Evolutionary conservation across 1,140 invertebrate species (phyloP).

Genomic region (Aleiodes sp.): DNA sequence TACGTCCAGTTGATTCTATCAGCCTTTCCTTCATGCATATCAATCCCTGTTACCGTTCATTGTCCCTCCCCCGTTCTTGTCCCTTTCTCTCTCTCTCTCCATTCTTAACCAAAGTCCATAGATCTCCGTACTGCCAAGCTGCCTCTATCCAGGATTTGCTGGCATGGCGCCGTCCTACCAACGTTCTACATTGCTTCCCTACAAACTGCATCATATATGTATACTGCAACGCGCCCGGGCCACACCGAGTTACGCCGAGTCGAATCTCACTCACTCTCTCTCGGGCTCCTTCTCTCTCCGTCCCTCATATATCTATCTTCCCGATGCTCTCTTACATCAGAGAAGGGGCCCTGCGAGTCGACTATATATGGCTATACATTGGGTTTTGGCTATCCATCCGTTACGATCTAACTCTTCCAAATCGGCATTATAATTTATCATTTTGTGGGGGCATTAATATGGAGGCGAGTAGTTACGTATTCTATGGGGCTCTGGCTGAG

Average conservation of each 20-base stretch:
- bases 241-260: background rate
- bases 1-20: conserved; percentile 4
- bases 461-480: background rate
- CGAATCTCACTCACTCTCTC: conserved; percentile 33
- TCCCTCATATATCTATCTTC: conserved; percentile 21
- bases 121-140: conserved; percentile 37
- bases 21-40: conserved; percentile 22
- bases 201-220: background rate
- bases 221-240: background rate
- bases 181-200: background rate
- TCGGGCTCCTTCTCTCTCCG: conserved; percentile 25
- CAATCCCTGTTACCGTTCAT: conserved; percentile 13
- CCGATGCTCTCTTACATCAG: conserved; percentile 23
- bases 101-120: conserved; percentile 27
- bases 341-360: background rate
- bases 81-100: background rate
- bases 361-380: background rate
- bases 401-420: no score
- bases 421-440: background rate
- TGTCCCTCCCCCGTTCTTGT: background rate
- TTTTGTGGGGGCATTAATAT: background rate
- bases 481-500: background rate
- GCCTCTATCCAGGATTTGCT: conserved; percentile 38
- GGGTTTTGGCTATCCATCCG: background rate
- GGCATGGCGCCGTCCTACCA: conserved; percentile 26